A percentile compares a stretch with the other conserved stretches of the same genome.
These are phyloP conservation scores for Drosophila persimilis DNA, from an alignment of 1,140 invertebrate genomes.

Conservation along the genomic window DNA sequence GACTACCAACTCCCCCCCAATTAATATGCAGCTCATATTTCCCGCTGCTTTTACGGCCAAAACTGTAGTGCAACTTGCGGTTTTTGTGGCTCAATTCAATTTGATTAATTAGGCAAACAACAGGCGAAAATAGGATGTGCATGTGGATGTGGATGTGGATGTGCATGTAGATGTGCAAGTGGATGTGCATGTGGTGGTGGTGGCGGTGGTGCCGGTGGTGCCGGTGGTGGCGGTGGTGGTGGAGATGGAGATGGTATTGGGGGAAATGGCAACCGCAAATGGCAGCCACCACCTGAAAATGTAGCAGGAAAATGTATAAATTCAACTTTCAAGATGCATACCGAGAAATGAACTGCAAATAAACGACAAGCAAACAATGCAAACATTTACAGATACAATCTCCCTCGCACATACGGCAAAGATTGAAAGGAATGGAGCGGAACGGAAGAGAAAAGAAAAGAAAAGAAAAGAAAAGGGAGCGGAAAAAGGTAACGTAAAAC, in stretches of 20 bases:
- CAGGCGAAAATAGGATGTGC: constrained; percentile 3
- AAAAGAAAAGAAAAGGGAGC: constrained; percentile 6
- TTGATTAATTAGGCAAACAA: constrained; percentile 59
- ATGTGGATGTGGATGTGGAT: too few species aligned
- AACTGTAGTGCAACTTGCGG: constrained; percentile 45
- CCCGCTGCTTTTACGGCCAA: constrained; percentile 19
- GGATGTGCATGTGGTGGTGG: background rate
- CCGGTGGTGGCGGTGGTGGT: background rate
- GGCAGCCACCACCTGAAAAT: constrained; percentile 11
- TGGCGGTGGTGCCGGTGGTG: background rate
- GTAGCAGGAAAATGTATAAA: constrained; percentile 9
- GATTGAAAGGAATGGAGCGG: constrained; percentile 30
- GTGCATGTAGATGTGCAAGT: background rate
- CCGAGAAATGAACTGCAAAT: constrained; percentile 30
- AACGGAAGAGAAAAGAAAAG: constrained; percentile 18
- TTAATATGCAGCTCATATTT: constrained; percentile 58
- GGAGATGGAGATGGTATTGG: too few species aligned
- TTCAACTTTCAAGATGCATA: constrained; percentile 35
- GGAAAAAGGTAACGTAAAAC: background rate
- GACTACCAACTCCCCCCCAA: constrained; percentile 1
- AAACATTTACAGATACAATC: constrained; percentile 17
- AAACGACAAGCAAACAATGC: constrained; percentile 43
- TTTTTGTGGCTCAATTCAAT: constrained; percentile 53
- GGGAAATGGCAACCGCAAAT: constrained; percentile 17
- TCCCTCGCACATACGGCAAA: constrained; percentile 31